Base-by-base conservation (phyloP, 23 tunicate genomes). In the Styela plicata region DNA sequence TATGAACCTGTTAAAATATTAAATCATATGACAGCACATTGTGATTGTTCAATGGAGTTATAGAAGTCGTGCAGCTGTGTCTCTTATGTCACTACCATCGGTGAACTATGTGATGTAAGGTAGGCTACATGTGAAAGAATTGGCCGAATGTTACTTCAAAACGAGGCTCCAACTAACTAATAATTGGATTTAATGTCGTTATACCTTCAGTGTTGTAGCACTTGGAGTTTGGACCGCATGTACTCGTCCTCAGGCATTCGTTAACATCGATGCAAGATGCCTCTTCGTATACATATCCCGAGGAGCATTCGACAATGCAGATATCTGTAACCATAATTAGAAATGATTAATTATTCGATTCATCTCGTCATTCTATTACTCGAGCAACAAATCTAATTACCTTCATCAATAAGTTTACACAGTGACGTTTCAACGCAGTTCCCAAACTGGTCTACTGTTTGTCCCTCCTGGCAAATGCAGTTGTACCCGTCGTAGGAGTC, bases 201-300 rank as follows among this genome's bases (percentile, higher is more conserved):
- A 26, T 53, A 76, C 81, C 81, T 36, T 76, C 64, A 0, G 66
- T 21, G 44, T 76, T 76, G 64, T 36, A 26, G 33, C 81, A 76
- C 21, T 36, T 22, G 0, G 81, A 36, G 27, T 21, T 23, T 0
- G 24, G 17, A 36, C 63, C 63, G 31, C 81, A 76, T 36, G 30
- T 21, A 21, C 37, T 53, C 13, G 23, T 26, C 0, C 22, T 44
- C 24, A 52, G 33, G 73, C 94, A 89, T 64, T 89, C 94, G 84
- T 89, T 74, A 7, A 89, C 67, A 29, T 89, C 94, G 21, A 73
- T 31, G 44, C 94, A 89, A 19, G 57, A n/a, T 73, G 88, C 88
- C 27, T 63, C 68, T 18, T 69, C 25, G 37, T 89, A 89, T 25
- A 61, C 22, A 62, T 30, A 84, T 0, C 94, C 94, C 0, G 24